A percentile compares a stretch with the other conserved stretches of the same genome.
phyloP scores from a whole-genome alignment of 1,140 invertebrate genomes.

The Drosophila quadrilineata region DNA sequence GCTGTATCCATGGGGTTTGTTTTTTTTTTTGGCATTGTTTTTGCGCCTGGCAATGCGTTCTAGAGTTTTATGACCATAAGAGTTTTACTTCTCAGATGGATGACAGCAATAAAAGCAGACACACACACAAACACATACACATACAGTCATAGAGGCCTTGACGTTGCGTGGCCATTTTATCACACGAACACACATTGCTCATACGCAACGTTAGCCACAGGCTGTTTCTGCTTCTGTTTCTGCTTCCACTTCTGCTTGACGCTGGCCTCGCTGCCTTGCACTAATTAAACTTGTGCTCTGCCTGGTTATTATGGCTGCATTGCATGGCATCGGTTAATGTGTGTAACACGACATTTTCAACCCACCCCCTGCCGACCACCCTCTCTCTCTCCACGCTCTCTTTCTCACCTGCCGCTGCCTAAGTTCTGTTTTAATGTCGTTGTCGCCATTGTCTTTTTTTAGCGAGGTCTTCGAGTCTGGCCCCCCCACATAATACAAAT shows the following conservation, averaged over 20 bases:
- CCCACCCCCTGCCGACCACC: background rate
- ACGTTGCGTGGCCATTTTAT: conserved; percentile 65
- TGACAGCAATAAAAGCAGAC: conserved; percentile 72
- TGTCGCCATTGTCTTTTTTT: conserved; percentile 56
- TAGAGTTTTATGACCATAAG: conserved; percentile 76
- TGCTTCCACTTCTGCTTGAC: too few species aligned
- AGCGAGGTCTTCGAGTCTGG: conserved; percentile 21
- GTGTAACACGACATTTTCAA: conserved; percentile 55
- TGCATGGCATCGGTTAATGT: conserved; percentile 79
- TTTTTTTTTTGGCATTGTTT: conserved; percentile 55
- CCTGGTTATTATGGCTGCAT: conserved; percentile 77
- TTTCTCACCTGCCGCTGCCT: conserved; percentile 11
- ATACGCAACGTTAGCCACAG: conserved; percentile 76
- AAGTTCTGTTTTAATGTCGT: conserved; percentile 65
- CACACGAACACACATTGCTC: conserved; percentile 77
- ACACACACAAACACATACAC: conserved; percentile 31
- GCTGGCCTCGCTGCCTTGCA: conserved; percentile 70
- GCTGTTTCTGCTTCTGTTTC: conserved; percentile 39
- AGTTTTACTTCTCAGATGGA: conserved; percentile 76
- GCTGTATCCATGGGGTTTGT: conserved; percentile 20
- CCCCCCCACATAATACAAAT: conserved; percentile 2
- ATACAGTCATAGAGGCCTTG: conserved; percentile 43
- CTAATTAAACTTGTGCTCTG: conserved; percentile 76
- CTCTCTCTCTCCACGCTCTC: background rate
- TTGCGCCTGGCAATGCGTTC: conserved; percentile 56